phyloP scores from a whole-genome alignment of 2,888 invertebrate species.

The Dolomedes plantarius region DNA sequence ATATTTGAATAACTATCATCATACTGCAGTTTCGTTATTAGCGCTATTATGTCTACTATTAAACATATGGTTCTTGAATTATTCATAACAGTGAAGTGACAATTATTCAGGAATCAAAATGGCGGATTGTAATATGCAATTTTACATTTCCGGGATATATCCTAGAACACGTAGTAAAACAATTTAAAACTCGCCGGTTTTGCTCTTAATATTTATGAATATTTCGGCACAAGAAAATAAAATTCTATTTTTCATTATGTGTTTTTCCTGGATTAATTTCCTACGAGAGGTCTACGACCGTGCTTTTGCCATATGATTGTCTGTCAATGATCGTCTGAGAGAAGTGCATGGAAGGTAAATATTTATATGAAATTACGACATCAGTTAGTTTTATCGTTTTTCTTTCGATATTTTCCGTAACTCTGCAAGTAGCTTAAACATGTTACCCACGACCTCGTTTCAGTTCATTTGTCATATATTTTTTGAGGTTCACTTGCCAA shows the following conservation, averaged over 20 bases:
- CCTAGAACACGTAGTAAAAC: background rate
- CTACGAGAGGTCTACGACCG: conserved; percentile 49
- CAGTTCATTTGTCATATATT: no score
- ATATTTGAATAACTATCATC: background rate
- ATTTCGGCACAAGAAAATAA: no score
- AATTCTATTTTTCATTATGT: background rate
- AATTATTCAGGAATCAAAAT: background rate
- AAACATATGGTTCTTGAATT: no score
- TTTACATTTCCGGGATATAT: background rate
- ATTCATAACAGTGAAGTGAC: background rate
- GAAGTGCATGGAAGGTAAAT: no score
- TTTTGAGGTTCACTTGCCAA: no score
- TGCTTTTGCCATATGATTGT: conserved; percentile 14
- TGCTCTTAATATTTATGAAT: background rate
- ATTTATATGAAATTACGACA: no score
- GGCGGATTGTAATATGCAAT: background rate
- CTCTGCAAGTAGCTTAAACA: no score
- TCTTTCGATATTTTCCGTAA: no score
- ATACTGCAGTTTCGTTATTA: background rate
- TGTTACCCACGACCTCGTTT: no score
- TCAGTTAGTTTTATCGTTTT: no score
- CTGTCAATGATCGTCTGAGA: background rate
- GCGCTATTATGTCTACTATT: no score
- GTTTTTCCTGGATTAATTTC: background rate
- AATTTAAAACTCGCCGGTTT: background rate